A percentile compares a stretch with the other conserved stretches of the same genome.
These are phyloP conservation scores for Cyphomyrus plagiostoma DNA, from an alignment of 2,113 vertebrate genomes.

Conservation along the genomic window DNA sequence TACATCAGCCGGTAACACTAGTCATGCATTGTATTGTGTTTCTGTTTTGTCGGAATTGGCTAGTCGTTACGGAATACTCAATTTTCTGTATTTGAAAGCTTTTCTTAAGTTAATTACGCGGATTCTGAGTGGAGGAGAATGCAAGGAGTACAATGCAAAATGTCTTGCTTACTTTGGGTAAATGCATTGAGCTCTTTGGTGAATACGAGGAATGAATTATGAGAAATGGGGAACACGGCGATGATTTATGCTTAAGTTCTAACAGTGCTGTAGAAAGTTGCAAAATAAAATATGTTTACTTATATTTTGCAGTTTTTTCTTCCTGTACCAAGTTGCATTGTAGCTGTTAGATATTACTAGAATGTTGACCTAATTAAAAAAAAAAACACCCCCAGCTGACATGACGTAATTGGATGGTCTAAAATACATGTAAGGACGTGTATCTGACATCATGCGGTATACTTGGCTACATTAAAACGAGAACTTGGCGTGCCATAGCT, in stretches of 20 bases:
- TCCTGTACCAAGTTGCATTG: neutral
- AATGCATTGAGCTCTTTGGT: slow-evolving; percentile 54
- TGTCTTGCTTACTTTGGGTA: slow-evolving; percentile 39
- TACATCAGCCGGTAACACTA: slow-evolving; percentile 45
- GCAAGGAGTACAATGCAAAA: slow-evolving; percentile 16
- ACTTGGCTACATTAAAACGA: neutral
- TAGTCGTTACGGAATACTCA: slow-evolving; percentile 39
- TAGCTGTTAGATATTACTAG: neutral
- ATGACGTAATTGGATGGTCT: neutral
- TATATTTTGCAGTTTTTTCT: neutral
- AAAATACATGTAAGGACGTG: neutral
- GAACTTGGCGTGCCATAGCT: neutral
- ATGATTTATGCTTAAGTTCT: slow-evolving; percentile 54
- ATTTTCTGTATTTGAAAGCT: slow-evolving; percentile 32
- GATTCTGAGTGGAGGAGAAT: slow-evolving; percentile 22
- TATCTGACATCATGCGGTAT: neutral
- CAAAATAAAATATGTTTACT: slow-evolving; percentile 56
- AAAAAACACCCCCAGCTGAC: neutral
- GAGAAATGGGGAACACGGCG: slow-evolving; percentile 58
- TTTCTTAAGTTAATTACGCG: slow-evolving; percentile 8
- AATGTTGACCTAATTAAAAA: neutral
- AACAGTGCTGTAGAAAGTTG: slow-evolving; percentile 64
- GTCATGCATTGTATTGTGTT: slow-evolving; percentile 51
- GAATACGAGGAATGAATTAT: slow-evolving; percentile 57
- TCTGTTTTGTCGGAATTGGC: slow-evolving; percentile 32